Percentiles rank a stretch among this genome's conserved stretches.
Evolutionary conservation across 1,140 invertebrate genomes (phyloP).

Genomic region (Amphibalanus amphitrite): DNA sequence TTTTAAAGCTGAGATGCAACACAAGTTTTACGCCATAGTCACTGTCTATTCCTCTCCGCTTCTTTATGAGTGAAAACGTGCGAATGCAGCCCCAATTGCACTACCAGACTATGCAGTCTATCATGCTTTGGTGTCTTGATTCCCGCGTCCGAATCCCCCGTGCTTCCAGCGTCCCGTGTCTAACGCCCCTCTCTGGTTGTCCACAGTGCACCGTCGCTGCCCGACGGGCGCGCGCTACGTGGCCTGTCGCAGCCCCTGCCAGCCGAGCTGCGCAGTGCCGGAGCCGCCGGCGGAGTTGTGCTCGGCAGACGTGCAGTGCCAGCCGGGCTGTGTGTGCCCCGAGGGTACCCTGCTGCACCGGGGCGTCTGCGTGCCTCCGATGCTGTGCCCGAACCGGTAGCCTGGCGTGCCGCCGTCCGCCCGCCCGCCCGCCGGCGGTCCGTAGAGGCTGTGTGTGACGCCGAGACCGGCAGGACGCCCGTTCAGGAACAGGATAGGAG

Average conservation of each 20-base stretch:
- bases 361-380: constrained; percentile 46
- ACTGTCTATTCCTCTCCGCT: too few relatives aligned
- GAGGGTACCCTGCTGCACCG: constrained; percentile 47
- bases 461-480: too few relatives aligned
- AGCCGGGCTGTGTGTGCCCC: constrained; percentile 76
- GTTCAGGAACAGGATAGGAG: too few relatives aligned
- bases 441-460: too few relatives aligned
- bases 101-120: not conserved
- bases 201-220: constrained; percentile 13
- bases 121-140: too few relatives aligned
- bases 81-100: too few relatives aligned
- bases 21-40: too few relatives aligned
- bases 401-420: constrained; percentile 11
- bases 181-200: too few relatives aligned
- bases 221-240: constrained; percentile 16
- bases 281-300: constrained; percentile 15
- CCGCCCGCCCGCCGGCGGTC: constrained; percentile 13
- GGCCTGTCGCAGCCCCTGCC: constrained; percentile 16
- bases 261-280: constrained; percentile 17
- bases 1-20: too few relatives aligned
- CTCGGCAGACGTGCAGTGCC: constrained; percentile 31
- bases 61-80: too few relatives aligned
- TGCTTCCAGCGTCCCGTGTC: too few relatives aligned
- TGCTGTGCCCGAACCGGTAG: constrained; percentile 41
- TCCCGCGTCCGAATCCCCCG: too few relatives aligned